Evolutionary conservation across 2,113 vertebrate genomes (phyloP).

Genomic region (Cinclus mexicanus): DNA sequence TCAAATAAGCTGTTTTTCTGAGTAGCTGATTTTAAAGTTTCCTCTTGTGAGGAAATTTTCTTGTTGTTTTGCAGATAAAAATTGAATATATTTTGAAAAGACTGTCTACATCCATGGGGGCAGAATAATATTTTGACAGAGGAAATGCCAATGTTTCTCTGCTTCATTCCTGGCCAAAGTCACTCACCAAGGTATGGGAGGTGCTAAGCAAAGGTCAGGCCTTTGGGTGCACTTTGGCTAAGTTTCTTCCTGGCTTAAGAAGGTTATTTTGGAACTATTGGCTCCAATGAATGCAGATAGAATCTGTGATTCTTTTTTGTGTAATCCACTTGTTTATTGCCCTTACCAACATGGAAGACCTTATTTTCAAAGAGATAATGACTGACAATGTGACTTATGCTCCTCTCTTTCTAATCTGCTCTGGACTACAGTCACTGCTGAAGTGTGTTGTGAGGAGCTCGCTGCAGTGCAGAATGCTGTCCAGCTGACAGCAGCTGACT

Average conservation of each 20-base stretch:
- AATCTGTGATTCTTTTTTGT: background rate
- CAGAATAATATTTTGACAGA: constrained; percentile 65
- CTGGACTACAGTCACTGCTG: background rate
- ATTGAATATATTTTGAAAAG: constrained; percentile 54
- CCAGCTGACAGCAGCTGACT: background rate
- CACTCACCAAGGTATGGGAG: constrained; percentile 42
- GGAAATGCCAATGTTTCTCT: constrained; percentile 46
- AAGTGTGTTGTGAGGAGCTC: background rate
- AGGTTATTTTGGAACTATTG: background rate
- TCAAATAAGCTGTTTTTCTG: constrained; percentile 23
- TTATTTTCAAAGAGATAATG: background rate
- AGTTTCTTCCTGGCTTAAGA: background rate
- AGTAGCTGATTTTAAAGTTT: constrained; percentile 38
- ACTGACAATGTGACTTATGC: background rate
- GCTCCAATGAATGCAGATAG: background rate
- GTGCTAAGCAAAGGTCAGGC: background rate
- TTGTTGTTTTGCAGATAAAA: constrained; percentile 64
- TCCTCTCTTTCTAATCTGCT: background rate
- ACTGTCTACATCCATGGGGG: constrained; percentile 16
- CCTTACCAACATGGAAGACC: background rate
- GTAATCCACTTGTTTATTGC: background rate
- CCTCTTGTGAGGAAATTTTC: constrained; percentile 45
- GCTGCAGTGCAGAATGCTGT: background rate
- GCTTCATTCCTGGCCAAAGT: constrained; percentile 19
- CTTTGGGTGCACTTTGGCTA: constrained; percentile 13